Conservation (phyloP, 2,888 invertebrate species). For the Diarsia mendica region DNA sequence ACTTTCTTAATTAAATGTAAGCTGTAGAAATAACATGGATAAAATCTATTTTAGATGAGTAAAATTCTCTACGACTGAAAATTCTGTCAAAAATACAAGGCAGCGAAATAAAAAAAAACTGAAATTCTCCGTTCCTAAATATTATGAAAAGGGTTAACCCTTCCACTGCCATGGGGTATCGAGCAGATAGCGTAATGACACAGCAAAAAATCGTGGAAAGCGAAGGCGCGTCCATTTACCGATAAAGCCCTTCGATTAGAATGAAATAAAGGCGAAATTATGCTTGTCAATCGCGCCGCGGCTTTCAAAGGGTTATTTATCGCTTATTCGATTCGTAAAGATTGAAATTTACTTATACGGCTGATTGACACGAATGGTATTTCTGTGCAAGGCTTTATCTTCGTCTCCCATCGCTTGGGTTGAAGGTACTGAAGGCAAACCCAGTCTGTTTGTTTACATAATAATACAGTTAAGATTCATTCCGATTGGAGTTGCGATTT, state of each 20-base stretch:
- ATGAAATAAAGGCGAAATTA: constrained; percentile 60
- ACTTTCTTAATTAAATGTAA: constrained; percentile 30
- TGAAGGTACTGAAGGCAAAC: constrained; percentile 49
- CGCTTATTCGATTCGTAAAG: constrained; percentile 58
- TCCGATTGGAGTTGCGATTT: constrained; percentile 51
- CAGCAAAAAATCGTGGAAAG: constrained; percentile 41
- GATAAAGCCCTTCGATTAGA: constrained; percentile 48
- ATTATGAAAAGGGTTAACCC: constrained; percentile 31
- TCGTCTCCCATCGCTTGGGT: constrained; percentile 58
- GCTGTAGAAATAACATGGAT: not conserved
- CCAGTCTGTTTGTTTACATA: constrained; percentile 63
- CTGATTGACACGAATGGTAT: constrained; percentile 64
- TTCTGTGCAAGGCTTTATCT: constrained; percentile 62
- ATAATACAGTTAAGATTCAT: constrained; percentile 60
- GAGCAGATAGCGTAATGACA: constrained; percentile 41
- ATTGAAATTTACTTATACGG: constrained; percentile 64
- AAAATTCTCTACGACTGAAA: not conserved
- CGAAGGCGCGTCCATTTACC: constrained; percentile 33
- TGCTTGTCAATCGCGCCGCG: constrained; percentile 41
- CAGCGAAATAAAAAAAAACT: not conserved
- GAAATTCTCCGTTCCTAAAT: not conserved
- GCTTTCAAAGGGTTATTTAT: constrained; percentile 64
- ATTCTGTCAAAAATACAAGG: not conserved
- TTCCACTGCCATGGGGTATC: constrained; percentile 35
- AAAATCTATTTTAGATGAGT: too few species aligned